phyloP scores from a whole-genome alignment of 2,888 invertebrate genomes.

The Pollenia labialis region DNA sequence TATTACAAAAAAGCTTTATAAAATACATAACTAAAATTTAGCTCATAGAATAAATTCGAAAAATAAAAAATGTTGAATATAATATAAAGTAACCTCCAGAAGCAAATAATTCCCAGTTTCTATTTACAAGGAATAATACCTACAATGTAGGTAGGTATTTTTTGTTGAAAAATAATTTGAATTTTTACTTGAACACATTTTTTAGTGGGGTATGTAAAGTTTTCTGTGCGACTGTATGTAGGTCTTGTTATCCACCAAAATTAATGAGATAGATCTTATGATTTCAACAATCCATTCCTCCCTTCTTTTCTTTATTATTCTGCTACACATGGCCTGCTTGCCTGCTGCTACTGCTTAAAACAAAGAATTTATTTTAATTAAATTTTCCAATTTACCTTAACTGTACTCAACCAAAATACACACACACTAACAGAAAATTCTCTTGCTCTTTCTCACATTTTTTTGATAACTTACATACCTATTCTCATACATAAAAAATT shows the following conservation, averaged over 20 bases:
- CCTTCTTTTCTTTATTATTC: background rate
- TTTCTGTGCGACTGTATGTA: constrained; percentile 3
- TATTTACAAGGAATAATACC: too few relatives aligned
- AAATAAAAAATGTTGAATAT: too few relatives aligned
- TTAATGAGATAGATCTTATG: constrained; percentile 43
- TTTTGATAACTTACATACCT: background rate
- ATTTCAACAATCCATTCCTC: background rate
- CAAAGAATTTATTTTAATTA: constrained; percentile 68
- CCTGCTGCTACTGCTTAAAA: constrained; percentile 35
- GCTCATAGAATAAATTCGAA: too few relatives aligned
- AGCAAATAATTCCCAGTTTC: too few relatives aligned
- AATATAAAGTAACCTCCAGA: too few relatives aligned
- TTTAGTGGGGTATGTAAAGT: too few relatives aligned
- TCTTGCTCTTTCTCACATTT: background rate
- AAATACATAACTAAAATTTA: too few relatives aligned
- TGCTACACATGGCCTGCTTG: background rate
- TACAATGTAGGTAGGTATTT: too few relatives aligned
- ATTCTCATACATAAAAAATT: constrained; percentile 24
- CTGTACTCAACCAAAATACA: constrained; percentile 60
- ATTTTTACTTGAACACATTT: too few relatives aligned
- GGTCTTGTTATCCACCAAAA: constrained; percentile 44
- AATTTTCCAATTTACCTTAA: constrained; percentile 73
- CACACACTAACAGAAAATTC: background rate
- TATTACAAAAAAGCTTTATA: too few relatives aligned
- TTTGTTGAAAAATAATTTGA: too few relatives aligned